Evolutionary conservation across 2,888 invertebrate species (phyloP), one percentile per base, ranked within the genome.

Genomic region (Penaeus monodon): DNA sequence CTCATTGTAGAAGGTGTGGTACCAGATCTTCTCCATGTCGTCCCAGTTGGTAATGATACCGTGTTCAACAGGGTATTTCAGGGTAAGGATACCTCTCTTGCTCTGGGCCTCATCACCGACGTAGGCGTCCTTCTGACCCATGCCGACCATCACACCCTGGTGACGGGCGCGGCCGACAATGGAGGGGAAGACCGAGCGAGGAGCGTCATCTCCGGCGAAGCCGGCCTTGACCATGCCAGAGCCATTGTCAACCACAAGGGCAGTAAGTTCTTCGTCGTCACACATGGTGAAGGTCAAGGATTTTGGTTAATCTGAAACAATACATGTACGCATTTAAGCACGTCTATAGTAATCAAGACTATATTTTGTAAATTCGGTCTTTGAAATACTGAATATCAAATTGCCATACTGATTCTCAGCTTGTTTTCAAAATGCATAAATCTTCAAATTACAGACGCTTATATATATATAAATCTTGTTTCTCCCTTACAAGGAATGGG

Each of bases 1-100:
- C 93, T 98, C 97, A 93, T 98, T 98, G 96, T 98, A 98, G 95
- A 98, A 98, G 92, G 98, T 98, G 94, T 98, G 98, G 93, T 98
- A 98, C 98, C 98, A 98, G 94, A 98, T 98, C 94, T 98, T 98
- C 94, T 98, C 98, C 98, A 98, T 98, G 92, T 98, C 98, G 92
- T 98, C 98, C 98, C 98, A 98, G 95, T 98, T 98, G 93, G 98
- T 98, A 91, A 90, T 85, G 86, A 90, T 90, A 64, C 90, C 90
- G 83, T 90, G 90, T 65, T 90, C 90, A 17, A 90, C 79, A 57
- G 90, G 90, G 81, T 90, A 90, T 49, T 90, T 89, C 44, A 90
- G 88, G 33, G 89, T 90, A n/a, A 90, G 89, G 80, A 90, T 89
- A 81, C 90, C 90, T 81, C 90, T 63, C 88, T 90, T 90, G 84